These are phyloP conservation scores for Boloria euphrosyne DNA, from an alignment of 2,888 invertebrate genomes.

Conservation along the genomic window DNA sequence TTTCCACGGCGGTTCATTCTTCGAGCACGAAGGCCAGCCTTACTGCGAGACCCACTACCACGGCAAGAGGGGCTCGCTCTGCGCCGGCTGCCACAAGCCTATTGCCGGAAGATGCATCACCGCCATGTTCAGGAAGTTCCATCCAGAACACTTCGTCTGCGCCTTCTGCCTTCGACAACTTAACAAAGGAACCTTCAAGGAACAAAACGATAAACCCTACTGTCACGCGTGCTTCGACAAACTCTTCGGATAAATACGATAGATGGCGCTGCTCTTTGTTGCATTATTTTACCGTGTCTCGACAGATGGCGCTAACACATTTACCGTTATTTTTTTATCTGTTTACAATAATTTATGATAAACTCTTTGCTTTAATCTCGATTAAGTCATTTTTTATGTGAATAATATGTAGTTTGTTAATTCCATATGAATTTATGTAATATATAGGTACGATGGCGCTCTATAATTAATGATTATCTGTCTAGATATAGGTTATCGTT, in stretches of 20 bases:
- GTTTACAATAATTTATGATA: conserved; percentile 12
- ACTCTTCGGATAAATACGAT: conserved; percentile 89
- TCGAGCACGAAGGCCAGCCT: conserved; percentile 98
- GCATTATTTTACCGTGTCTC: conserved; percentile 1
- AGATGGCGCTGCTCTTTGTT: conserved; percentile 42
- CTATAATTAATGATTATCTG: background rate
- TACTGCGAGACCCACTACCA: conserved; percentile 99
- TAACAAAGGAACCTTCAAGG: conserved; percentile 99
- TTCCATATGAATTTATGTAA: background rate
- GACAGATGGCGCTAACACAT: background rate
- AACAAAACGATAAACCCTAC: conserved; percentile 99
- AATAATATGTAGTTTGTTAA: background rate
- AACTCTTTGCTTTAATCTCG: conserved; percentile 13
- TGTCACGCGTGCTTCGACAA: conserved; percentile 99
- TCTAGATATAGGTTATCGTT: conserved; percentile 1
- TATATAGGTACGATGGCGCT: background rate
- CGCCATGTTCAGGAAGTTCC: conserved; percentile 99
- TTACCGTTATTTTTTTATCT: conserved; percentile 12
- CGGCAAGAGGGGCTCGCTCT: conserved; percentile 97
- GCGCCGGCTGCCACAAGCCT: conserved; percentile 98
- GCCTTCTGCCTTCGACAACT: conserved; percentile 99
- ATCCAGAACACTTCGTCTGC: conserved; percentile 99
- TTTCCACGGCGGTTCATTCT: conserved; percentile 98
- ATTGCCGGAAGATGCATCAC: conserved; percentile 99
- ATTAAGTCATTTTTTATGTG: conserved; percentile 10